A percentile compares a stretch with the other conserved stretches of the same genome.
These are phyloP conservation scores for Orthosia incerta DNA, from an alignment of 2,888 invertebrate species.

Conservation along the genomic window DNA sequence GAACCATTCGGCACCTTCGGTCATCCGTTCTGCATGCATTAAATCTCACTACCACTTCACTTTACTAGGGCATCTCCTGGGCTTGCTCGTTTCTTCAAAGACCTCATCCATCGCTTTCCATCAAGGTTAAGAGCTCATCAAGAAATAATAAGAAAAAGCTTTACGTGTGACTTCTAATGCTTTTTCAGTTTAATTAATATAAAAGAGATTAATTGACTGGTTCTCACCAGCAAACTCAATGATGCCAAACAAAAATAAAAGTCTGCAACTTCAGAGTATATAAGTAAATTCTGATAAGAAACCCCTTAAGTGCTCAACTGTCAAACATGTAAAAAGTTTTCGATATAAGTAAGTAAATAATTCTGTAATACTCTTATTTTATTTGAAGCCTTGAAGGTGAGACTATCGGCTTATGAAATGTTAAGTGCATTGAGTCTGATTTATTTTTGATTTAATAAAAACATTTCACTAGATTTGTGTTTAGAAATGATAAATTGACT, in stretches of 20 bases:
- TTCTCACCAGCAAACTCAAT: neutral
- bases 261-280: slow-evolving; percentile 9
- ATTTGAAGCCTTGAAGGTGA: slow-evolving; percentile 42
- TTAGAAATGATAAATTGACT: neutral
- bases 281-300: slow-evolving; percentile 34
- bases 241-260: slow-evolving; percentile 29
- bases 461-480: neutral
- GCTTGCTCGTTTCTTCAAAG: no score
- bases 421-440: slow-evolving; percentile 8
- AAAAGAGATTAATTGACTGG: neutral
- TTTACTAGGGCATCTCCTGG: no score
- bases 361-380: slow-evolving; percentile 27
- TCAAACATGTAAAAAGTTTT: slow-evolving; percentile 58
- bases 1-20: no score
- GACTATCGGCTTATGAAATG: neutral
- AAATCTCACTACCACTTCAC: no score
- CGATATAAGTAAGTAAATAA: slow-evolving; percentile 36
- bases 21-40: no score
- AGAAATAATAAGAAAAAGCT: no score
- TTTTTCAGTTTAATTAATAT: neutral
- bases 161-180: no score
- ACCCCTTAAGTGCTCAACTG: slow-evolving; percentile 63
- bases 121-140: no score
- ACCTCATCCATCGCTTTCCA: no score
- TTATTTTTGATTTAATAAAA: neutral